Conservation (phyloP, 2,797 vertebrate genomes). For the Argyrosomus regius region DNA sequence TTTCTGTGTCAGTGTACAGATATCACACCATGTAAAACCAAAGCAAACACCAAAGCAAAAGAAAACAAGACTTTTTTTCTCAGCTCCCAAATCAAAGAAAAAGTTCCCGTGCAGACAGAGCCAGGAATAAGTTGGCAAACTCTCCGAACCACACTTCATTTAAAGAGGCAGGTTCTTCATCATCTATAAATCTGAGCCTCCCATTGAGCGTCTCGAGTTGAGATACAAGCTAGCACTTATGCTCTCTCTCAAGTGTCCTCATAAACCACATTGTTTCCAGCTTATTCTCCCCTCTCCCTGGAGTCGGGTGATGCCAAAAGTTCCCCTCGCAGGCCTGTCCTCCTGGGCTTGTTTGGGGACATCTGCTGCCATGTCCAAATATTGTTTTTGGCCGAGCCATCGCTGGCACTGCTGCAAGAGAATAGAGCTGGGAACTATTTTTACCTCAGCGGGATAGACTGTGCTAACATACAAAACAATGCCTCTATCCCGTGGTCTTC, state of each 20-base stretch:
- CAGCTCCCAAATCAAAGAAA: constrained; percentile 40
- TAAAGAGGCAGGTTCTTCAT: constrained; percentile 59
- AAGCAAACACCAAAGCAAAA: constrained; percentile 13
- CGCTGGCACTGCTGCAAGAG: constrained; percentile 68
- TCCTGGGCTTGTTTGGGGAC: constrained; percentile 79
- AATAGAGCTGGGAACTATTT: constrained; percentile 82
- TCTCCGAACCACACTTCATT: constrained; percentile 61
- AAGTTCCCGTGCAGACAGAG: constrained; percentile 24
- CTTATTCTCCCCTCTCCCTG: constrained; percentile 42
- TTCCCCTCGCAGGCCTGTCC: constrained; percentile 69
- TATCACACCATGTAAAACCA: constrained; percentile 29
- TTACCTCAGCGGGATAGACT: constrained; percentile 75
- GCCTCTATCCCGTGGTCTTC: constrained; percentile 61
- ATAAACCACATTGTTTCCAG: constrained; percentile 73
- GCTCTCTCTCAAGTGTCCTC: constrained; percentile 65
- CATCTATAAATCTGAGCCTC: constrained; percentile 61
- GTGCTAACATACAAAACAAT: constrained; percentile 84
- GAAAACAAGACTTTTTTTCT: constrained; percentile 20
- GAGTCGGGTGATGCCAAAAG: constrained; percentile 61
- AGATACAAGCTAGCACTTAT: constrained; percentile 55
- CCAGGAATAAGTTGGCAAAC: constrained; percentile 47
- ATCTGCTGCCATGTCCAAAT: constrained; percentile 85
- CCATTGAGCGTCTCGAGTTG: constrained; percentile 53
- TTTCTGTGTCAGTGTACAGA: constrained; percentile 41
- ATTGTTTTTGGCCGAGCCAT: constrained; percentile 82